phyloP scores from a whole-genome alignment of 35 echinoderm and acorn worm species.

The Anneissia japonica region DNA sequence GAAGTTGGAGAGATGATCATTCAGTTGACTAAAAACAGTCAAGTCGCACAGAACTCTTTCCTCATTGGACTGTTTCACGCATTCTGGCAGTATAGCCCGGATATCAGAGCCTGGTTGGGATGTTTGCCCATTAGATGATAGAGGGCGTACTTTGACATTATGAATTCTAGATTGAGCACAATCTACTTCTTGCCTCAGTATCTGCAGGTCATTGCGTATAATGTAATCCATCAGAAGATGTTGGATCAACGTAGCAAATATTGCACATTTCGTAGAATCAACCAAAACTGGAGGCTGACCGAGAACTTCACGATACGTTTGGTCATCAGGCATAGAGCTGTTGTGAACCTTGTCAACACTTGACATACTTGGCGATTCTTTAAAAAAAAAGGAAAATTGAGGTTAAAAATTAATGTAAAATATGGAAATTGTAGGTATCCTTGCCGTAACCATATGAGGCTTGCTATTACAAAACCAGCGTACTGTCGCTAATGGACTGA shows the following conservation, averaged over 20 bases:
- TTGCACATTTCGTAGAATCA: not conserved
- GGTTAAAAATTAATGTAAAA: not conserved
- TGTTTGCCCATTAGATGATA: not conserved
- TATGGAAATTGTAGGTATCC: no score
- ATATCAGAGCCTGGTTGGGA: no score
- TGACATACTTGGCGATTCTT: not conserved
- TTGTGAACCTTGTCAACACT: not conserved
- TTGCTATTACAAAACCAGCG: no score
- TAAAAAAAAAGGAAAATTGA: not conserved
- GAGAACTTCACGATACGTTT: not conserved
- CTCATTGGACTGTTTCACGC: not conserved
- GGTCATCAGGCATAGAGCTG: not conserved
- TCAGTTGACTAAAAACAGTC: not conserved
- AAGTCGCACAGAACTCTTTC: not conserved
- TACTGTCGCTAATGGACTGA: no score
- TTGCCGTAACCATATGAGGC: no score
- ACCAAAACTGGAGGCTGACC: not conserved
- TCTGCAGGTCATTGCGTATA: not conserved
- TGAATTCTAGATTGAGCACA: not conserved
- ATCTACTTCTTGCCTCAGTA: not conserved
- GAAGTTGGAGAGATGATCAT: not conserved
- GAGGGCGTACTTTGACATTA: not conserved
- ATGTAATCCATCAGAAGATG: not conserved
- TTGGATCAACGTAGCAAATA: not conserved
- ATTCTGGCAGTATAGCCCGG: no score